Base-by-base conservation (phyloP, 2,797 vertebrate genomes). In the Ctenopoma multispine region DNA sequence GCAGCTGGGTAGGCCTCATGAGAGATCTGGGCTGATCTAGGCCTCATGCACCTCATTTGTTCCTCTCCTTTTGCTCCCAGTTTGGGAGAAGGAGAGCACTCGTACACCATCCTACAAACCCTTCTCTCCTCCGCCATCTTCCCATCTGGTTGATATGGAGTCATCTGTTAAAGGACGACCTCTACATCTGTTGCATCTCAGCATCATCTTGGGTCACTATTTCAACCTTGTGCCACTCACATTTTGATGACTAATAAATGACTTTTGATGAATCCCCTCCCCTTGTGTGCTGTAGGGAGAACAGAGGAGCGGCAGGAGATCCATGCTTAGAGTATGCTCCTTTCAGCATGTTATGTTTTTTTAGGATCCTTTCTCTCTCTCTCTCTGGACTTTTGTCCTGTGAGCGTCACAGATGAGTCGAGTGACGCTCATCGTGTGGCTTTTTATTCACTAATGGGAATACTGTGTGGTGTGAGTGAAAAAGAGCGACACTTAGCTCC, bases 221-320 rank as follows among this genome's bases (percentile, higher is more conserved):
- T 66, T 54, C 38, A 34, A 79, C 83, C 78, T 58, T 50, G 47
- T n/a, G 38, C 64, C 12, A 38, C 71, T 85, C 85, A 80, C 80
- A 87, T 87, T 80, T 75, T 23, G 48, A 81, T 90, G 90, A 89
- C 84, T 86, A 83, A 91, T 81, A 11, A n/a, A 57, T 89, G 86
- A 86, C 85, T 89, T 90, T 84, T 90, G 80, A 92, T 75, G 79
- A 79, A 74, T 85, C 85, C 87, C 88, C 84, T 90, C 80, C 79
- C 65, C 61, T 67, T 79, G 55, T n/a, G 59, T 20, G 84, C 86
- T 77, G 77, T 9, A 5, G 84, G 85, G 84, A 77, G 51, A 43
- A 18, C 34, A 5, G 49, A 12, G 57, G 50, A 70, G 75, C 70
- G 34, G 62, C 40, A 5, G 61, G 34, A 56, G 51, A 75, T 75